Evolutionary conservation across 2,888 invertebrate species (phyloP), one percentile per base, ranked within the genome.

Genomic region (Zeuzera pyrina): DNA sequence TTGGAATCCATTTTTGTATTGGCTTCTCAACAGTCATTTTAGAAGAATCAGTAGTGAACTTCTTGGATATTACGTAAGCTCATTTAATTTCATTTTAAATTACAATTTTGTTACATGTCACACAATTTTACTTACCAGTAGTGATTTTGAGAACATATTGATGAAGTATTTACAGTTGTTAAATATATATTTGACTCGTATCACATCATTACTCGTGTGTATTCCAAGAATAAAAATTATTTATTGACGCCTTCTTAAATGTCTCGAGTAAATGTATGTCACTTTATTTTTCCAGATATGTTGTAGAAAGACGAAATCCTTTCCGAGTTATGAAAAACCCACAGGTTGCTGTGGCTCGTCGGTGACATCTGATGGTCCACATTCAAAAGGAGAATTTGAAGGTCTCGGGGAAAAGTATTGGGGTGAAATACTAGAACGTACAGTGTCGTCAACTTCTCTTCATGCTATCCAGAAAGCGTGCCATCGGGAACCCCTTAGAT

Each of bases 1-100:
- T 64, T 94, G 94, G 94, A 94, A 94, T 70, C 94, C 94, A 1
- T 93, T 94, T 60, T 87, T 94, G 36, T 94, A 93, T 68, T 94
- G 94, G 94, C 85, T 94, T 27, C 85, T 94, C 46, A 94, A 94
- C 71, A 91, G 92, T 59, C 91, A 94, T 60, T 94, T 94, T 68
- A 86, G 94, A 51, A 86, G 92, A 46, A 90, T 93, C 49, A 91
- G 92, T 60, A 87, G 89, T 47, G 92, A 92, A 52, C 68, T 93
- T 36, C 73, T 93, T 39, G 88, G 91, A 52, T 90, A 88, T 46
- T 91, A 89, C 76, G 93, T 93, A 74, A 86, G 87, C 76, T 34
- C 15, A 30, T 30, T 19, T n/a, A n/a, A n/a, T n/a, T n/a, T n/a
- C n/a, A n/a, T n/a, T n/a, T n/a, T n/a, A n/a, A n/a, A n/a, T n/a